A percentile compares a stretch with the other conserved stretches of the same genome.
phyloP scores from a whole-genome alignment of 1,140 invertebrate genomes.

The Caenorhabditis brenneri region DNA sequence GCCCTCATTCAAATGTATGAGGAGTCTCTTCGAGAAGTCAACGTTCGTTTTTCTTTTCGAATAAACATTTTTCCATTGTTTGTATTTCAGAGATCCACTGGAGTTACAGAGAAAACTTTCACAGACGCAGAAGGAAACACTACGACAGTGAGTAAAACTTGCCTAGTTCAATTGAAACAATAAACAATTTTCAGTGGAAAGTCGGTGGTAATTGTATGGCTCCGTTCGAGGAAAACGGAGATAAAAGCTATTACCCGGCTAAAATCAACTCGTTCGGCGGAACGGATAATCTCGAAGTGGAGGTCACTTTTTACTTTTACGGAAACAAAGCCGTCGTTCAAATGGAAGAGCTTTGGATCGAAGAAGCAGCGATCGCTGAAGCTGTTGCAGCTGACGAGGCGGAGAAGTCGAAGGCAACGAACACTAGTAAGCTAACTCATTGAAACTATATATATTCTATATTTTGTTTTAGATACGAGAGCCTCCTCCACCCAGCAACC shows the following conservation, averaged over 20 bases:
- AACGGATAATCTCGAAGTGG: neutral
- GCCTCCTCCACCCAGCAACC: neutral
- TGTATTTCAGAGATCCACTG: neutral
- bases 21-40: slow-evolving; percentile 2
- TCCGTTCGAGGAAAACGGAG: slow-evolving; percentile 37
- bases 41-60: neutral
- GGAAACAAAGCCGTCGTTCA: neutral
- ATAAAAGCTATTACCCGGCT: slow-evolving; percentile 12
- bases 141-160: neutral
- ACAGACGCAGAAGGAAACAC: neutral
- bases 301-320: neutral
- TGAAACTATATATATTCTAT: too few species aligned
- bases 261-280: slow-evolving; percentile 31
- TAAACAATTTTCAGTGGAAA: slow-evolving; percentile 37
- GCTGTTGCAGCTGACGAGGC: neutral
- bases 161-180: neutral
- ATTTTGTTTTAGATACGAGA: neutral
- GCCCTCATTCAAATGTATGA: slow-evolving; percentile 54
- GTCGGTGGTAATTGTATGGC: slow-evolving; percentile 46
- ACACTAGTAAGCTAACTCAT: too few species aligned
- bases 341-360: neutral
- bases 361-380: neutral
- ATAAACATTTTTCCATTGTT: neutral
- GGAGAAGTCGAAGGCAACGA: neutral
- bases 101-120: neutral